Conservation (phyloP, 2,113 vertebrate genomes). For the Corythoichthys haematopterus region DNA sequence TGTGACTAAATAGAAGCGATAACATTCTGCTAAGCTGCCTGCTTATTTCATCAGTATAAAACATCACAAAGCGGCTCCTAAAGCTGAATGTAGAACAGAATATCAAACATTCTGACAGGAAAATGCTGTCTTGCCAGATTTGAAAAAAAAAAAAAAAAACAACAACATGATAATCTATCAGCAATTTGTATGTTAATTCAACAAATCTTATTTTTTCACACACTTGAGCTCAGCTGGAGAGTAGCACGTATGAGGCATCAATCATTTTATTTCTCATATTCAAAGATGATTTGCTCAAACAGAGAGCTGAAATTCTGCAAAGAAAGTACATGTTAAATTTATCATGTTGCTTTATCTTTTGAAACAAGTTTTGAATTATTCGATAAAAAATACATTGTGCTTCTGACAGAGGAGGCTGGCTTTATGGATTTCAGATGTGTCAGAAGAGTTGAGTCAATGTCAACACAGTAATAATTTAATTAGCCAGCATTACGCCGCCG, state of each 20-base stretch:
- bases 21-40: constrained; percentile 47
- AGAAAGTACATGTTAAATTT: constrained; percentile 25
- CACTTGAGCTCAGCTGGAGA: constrained; percentile 37
- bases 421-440: constrained; percentile 31
- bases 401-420: constrained; percentile 14
- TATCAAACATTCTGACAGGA: constrained; percentile 44
- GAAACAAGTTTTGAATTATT: neutral
- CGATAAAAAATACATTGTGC: constrained; percentile 12
- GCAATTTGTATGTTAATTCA: constrained; percentile 71
- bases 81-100: constrained; percentile 23
- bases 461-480: constrained; percentile 12
- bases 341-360: constrained; percentile 8
- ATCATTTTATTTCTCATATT: constrained; percentile 53
- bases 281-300: constrained; percentile 50
- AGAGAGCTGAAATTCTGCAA: constrained; percentile 39
- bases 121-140: constrained; percentile 48
- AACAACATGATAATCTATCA: constrained; percentile 62
- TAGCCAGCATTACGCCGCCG: neutral
- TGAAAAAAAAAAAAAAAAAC: constrained; percentile 38
- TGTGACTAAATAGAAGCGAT: constrained; percentile 60
- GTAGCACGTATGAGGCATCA: constrained; percentile 50
- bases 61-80: constrained; percentile 31
- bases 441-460: constrained; percentile 11
- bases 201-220: constrained; percentile 51
- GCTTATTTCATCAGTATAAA: constrained; percentile 58